Evolutionary conservation across 2,888 invertebrate species (phyloP), one percentile per base, ranked within the genome.

Genomic region (Ligdia adustata): DNA sequence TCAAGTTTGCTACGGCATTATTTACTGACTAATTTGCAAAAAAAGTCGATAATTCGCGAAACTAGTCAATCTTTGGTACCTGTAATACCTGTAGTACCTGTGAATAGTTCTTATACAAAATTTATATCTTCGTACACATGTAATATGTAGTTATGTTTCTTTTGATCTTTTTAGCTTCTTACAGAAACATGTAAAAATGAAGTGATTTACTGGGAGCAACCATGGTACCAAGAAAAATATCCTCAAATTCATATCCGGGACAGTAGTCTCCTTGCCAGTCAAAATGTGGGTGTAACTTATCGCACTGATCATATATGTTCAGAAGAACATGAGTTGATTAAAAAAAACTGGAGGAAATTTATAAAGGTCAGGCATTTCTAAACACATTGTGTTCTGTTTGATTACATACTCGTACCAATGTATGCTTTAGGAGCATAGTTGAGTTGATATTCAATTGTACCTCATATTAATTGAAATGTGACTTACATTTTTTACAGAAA

Each of bases 211-310:
- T 88, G 88, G 88, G 55, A 70, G 3, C 79, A 73, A 52, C 88
- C 88, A 3, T 87, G 85, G 87, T 88, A 85, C 60, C 88, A 87
- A 26, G 14, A 34, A 13, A n/a, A n/a, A n/a, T n/a, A n/a, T n/a
- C n/a, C n/a, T n/a, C n/a, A n/a, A n/a, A n/a, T n/a, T 7, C 13
- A 12, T 0, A 9, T 39, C 1, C 13, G 13, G n/a, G 24, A 24
- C 1, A 6, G 9, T 1, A 13, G 9, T 9, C 4, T 20, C 7
- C 3, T n/a, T 2, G 6, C 0, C 2, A 5, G 2, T 16, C 14
- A 33, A 4, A 26, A 27, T 33, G 11, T 9, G 9, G 4, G 5
- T 3, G 15, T 1, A 14, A n/a, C 16, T 14, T 39, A 16, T 24
- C 46, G 46, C 13, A 46, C 39, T 16, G 79, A 79, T 38, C 60